A percentile compares a stretch with the other conserved stretches of the same genome.
Conservation (phyloP, 2,113 vertebrate genomes). For the Saccopteryx bilineata region DNA sequence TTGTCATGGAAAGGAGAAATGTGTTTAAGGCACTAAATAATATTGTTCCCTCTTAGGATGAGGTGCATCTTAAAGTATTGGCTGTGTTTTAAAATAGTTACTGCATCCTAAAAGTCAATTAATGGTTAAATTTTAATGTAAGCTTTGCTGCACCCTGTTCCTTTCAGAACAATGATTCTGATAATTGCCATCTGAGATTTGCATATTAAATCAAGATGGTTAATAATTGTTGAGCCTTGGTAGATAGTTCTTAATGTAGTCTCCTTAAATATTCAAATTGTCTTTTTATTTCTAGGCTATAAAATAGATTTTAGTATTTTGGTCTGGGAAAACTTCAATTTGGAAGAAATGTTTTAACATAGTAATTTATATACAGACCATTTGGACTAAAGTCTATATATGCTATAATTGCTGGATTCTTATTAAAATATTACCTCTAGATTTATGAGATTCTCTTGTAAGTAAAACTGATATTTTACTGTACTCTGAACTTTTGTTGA, state of each 20-base stretch:
- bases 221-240: slow-evolving; percentile 34
- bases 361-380: background rate
- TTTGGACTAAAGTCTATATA: background rate
- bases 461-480: background rate
- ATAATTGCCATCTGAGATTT: slow-evolving; percentile 49
- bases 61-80: slow-evolving; percentile 48
- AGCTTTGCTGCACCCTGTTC: slow-evolving; percentile 22
- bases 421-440: slow-evolving; percentile 2
- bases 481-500: background rate
- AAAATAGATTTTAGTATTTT: slow-evolving; percentile 48
- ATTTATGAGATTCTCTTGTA: background rate
- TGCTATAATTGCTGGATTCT: background rate
- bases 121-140: slow-evolving; percentile 60
- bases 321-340: background rate
- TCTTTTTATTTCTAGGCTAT: slow-evolving; percentile 38
- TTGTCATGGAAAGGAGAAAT: background rate
- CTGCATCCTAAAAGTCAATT: background rate
- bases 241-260: background rate
- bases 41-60: background rate
- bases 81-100: slow-evolving; percentile 40
- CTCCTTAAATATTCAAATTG: slow-evolving; percentile 4
- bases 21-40: background rate
- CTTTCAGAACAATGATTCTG: slow-evolving; percentile 55
- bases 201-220: slow-evolving; percentile 55
- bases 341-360: background rate